These are phyloP conservation scores for Cheumatopsyche charites DNA, from an alignment of 1,140 invertebrate genomes.

Conservation along the genomic window DNA sequence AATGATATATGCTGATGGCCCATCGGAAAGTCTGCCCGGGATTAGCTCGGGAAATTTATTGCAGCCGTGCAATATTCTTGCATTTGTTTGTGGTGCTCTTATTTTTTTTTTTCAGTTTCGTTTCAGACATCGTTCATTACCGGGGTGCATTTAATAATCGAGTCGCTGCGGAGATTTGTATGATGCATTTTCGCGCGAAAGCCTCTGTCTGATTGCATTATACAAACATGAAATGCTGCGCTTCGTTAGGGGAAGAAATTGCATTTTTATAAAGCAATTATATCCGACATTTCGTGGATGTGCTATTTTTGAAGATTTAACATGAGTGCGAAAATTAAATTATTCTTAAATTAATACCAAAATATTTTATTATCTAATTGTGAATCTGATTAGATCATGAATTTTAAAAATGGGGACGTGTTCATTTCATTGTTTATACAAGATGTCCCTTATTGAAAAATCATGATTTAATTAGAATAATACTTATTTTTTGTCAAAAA, in stretches of 20 bases:
- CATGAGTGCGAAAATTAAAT: no score
- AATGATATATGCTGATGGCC: conserved; percentile 34
- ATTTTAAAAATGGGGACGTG: no score
- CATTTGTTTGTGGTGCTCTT: conserved; percentile 8
- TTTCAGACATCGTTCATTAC: no score
- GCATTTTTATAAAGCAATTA: conserved; percentile 34
- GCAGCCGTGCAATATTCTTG: conserved; percentile 24
- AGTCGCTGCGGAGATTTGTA: no score
- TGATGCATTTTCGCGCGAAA: conserved; percentile 30
- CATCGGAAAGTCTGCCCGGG: conserved; percentile 26
- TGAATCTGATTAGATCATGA: no score
- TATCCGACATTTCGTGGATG: neutral
- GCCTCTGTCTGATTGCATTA: conserved; percentile 39
- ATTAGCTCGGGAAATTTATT: conserved; percentile 25
- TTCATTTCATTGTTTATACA: no score
- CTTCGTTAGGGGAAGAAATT: conserved; percentile 8
- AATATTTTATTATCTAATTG: no score
- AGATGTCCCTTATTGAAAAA: no score
- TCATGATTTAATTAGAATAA: no score
- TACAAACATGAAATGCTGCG: conserved; percentile 39
- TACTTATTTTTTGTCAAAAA: no score
- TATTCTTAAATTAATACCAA: no score
- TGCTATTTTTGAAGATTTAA: neutral
- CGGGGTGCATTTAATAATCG: no score
- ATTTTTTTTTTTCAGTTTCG: neutral